phyloP scores from a whole-genome alignment of 1,140 invertebrate species.

The Drosophila tani region DNA sequence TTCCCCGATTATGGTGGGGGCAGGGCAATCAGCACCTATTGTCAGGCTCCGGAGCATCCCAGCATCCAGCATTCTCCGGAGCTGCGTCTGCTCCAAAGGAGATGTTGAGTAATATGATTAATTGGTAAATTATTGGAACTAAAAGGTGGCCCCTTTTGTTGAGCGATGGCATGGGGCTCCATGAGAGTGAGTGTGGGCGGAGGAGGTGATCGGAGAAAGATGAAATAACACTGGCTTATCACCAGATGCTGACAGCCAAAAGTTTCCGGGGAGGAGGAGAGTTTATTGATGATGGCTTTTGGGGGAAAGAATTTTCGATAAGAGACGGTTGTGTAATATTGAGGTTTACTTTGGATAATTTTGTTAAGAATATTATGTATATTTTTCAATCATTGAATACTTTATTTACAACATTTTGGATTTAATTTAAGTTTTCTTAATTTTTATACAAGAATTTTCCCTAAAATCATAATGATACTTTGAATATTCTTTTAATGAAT shows the following conservation, averaged over 20 bases:
- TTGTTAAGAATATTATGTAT: too few species aligned
- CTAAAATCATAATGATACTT: too few species aligned
- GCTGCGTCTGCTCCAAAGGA: conserved; percentile 43
- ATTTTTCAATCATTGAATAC: neutral
- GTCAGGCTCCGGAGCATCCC: conserved; percentile 52
- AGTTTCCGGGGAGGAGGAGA: neutral
- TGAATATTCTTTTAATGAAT: too few species aligned
- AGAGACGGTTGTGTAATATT: conserved; percentile 1
- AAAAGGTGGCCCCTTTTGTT: conserved; percentile 74
- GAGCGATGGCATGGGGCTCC: conserved; percentile 10
- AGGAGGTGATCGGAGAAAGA: conserved; percentile 39
- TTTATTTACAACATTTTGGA: neutral
- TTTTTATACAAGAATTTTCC: neutral
- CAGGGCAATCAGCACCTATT: conserved; percentile 84
- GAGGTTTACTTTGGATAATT: neutral
- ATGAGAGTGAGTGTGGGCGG: conserved; percentile 2
- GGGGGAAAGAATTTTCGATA: neutral
- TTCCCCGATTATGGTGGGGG: conserved; percentile 62
- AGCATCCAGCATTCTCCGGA: conserved; percentile 41
- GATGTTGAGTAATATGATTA: conserved; percentile 77
- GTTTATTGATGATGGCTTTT: conserved; percentile 31
- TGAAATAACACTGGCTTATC: conserved; percentile 47
- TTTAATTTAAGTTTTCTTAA: neutral
- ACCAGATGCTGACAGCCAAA: conserved; percentile 38
- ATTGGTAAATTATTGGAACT: conserved; percentile 83